A percentile compares a stretch with the other conserved stretches of the same genome.
These are phyloP conservation scores for Melanostoma scalare DNA, from an alignment of 2,888 invertebrate genomes.

Conservation along the genomic window DNA sequence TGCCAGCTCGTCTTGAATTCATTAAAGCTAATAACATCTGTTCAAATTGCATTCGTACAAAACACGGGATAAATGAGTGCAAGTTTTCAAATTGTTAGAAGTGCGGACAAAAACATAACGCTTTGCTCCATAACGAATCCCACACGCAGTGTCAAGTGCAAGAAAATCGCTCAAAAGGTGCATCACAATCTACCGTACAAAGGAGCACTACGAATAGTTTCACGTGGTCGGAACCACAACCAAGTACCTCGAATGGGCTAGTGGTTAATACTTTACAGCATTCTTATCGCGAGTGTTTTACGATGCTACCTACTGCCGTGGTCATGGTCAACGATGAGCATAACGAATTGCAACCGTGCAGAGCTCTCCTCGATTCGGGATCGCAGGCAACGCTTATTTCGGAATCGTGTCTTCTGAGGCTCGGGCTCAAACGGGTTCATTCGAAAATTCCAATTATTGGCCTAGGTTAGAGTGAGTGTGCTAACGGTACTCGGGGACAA, in stretches of 20 bases:
- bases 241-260: no score
- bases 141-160: no score
- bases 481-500: neutral
- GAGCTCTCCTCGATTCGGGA: no score
- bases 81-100: constrained; percentile 27
- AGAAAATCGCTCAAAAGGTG: no score
- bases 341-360: no score
- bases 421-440: neutral
- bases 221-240: no score
- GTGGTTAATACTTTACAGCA: no score
- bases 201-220: no score
- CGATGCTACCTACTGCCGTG: no score
- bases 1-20: constrained; percentile 21
- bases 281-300: no score
- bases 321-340: no score
- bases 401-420: neutral
- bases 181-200: no score
- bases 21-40: constrained; percentile 30
- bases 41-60: constrained; percentile 19
- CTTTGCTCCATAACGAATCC: constrained; percentile 11
- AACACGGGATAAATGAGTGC: constrained; percentile 11
- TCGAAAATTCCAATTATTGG: neutral
- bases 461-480: neutral
- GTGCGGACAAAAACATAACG: constrained; percentile 22
- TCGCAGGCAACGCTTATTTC: neutral